Conservation (phyloP, 2,888 invertebrate species). For the Synergus japonicus region DNA sequence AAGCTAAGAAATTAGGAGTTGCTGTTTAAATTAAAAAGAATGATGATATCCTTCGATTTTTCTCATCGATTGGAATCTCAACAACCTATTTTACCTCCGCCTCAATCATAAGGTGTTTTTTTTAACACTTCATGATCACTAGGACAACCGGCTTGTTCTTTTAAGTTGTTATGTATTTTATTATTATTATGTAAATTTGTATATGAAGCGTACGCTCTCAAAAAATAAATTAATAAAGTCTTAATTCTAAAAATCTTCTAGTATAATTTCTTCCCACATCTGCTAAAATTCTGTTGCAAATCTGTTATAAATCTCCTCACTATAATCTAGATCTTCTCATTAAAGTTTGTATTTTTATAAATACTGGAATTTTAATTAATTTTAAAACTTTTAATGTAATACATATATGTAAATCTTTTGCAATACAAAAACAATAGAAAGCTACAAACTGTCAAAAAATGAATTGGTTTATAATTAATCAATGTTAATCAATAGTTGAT, state of each 20-base stretch:
- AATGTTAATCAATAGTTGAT: neutral
- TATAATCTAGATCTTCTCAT: too few relatives aligned
- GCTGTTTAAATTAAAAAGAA: constrained; percentile 57
- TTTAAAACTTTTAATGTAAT: neutral
- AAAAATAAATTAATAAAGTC: neutral
- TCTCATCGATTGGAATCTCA: neutral
- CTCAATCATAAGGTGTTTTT: neutral
- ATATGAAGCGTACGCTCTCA: neutral
- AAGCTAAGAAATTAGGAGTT: constrained; percentile 75
- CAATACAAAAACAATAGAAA: neutral
- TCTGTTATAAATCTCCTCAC: neutral
- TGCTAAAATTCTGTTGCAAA: neutral
- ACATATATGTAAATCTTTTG: too few relatives aligned
- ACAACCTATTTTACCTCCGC: constrained; percentile 25
- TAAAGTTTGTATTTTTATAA: too few relatives aligned
- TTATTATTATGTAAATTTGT: constrained; percentile 6
- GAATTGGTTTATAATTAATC: neutral
- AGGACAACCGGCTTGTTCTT: constrained; percentile 6
- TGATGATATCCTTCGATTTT: neutral
- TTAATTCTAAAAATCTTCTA: neutral
- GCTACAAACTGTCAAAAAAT: neutral
- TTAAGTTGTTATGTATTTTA: constrained; percentile 16
- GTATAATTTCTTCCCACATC: neutral
- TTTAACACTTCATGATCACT: neutral
- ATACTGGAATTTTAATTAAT: neutral